Base-by-base conservation (phyloP, 53 echinoderm and acorn worm species). In the Patiria pectinifera region DNA sequence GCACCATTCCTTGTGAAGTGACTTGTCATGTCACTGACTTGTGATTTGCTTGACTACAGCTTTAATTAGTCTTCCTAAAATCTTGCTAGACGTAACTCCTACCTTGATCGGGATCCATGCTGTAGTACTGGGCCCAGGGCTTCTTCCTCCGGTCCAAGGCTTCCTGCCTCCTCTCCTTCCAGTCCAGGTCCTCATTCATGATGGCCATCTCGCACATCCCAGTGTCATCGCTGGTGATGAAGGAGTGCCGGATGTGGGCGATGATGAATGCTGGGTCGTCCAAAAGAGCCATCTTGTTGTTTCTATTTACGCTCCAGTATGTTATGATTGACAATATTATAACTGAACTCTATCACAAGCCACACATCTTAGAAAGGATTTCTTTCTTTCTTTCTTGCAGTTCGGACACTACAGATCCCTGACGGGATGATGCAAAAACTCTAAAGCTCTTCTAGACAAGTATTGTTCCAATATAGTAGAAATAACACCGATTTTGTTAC, bases 171-270 rank as follows among this genome's bases (percentile, higher is more conserved):
- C 93, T 91, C 89, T 94, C 91, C 47, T 94, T 96, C 96, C 97
- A 97, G 85, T 99, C 96, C 58, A 96, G 53, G 60, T 99, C 99
- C 91, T 99, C 97, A 83, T 99, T 99, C 97, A 99, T 95, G 89
- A 99, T 97, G 35, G 97, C 99, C 96, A 99, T 99, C 94, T 99
- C 99, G 81, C 99, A 96, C 97, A 99, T 99, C 8, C 99, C 99
- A 2, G 96, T 99, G 93, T 99, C 99, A 63, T 99, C 99, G 72
- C 99, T 99, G 6, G 99, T 99, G 95, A 99, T 96, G 95, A 96
- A 99, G 26, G 99, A 93, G 82, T 99, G 99, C 19, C 97, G 92
- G 60, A 99, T 86, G 88, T 99, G 99, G 61, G 99, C 96, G 21
- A 99, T 97, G 87, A 99, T 99, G 81, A 99, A 99, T 12, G 95